Conservation (phyloP, 2,113 vertebrate species). For the Tyto alba region DNA sequence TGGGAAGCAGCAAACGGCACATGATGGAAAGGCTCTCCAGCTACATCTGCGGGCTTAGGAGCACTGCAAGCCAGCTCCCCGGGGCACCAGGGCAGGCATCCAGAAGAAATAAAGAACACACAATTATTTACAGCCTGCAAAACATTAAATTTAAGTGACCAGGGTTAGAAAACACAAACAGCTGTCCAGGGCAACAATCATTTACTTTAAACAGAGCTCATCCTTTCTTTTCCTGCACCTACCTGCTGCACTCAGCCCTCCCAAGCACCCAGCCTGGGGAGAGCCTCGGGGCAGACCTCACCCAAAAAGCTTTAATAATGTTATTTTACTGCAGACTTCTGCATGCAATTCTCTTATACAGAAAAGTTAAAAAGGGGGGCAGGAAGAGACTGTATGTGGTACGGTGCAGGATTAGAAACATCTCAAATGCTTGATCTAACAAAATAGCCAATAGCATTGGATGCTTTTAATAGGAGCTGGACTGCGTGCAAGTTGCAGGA, state of each 20-base stretch:
- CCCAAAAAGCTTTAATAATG: background rate
- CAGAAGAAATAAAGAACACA: background rate
- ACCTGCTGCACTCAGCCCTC: background rate
- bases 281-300: accelerated
- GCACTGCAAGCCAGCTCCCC: background rate
- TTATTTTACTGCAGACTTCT: background rate
- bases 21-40: background rate
- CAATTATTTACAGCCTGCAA: background rate
- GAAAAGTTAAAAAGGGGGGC: background rate
- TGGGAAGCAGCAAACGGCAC: background rate
- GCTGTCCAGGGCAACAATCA: background rate
- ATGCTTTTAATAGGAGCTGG: background rate
- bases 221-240: background rate
- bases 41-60: background rate
- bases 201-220: background rate
- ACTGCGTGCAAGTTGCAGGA: accelerated
- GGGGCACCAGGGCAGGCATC: background rate
- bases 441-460: background rate
- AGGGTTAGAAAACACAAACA: background rate
- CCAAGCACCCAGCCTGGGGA: background rate
- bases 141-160: background rate
- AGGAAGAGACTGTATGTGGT: accelerated
- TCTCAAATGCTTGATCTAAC: background rate
- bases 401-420: background rate
- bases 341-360: background rate